Evolutionary conservation across 2,797 vertebrate genomes (phyloP), one percentile per base, ranked within the genome.

Genomic region (Enteromius thamalakanensis): DNA sequence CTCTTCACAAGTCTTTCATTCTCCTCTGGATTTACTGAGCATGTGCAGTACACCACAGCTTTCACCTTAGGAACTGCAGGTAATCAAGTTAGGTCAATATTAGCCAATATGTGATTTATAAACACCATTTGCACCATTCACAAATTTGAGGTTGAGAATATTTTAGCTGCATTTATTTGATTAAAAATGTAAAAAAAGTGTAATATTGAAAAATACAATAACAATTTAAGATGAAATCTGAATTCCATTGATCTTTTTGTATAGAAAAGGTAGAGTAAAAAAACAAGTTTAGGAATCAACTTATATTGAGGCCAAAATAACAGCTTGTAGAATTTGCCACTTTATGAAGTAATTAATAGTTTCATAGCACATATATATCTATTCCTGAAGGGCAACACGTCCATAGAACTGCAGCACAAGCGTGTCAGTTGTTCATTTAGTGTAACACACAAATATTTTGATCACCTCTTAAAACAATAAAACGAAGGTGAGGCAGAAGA

Each of bases 1-100:
- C 94, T 94, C 78, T 92, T 92, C 88, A 98, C 93, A 80, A 98
- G 93, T 79, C 87, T 87, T 91, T 98, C 96, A 17, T 98, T 98
- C 93, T 99, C 97, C 90, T 99, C 95, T 1, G 93, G 90, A 88
- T 94, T 95, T 86, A 96, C 77, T 1, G 97, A 99, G 87, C 96
- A 97, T 29, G 97, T 99, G 91, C 96, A 96, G 91, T 99, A 98
- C 86, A 99, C 93, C 91, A 98, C 90, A 2, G 94, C 94, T 91
- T 96, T 95, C 70, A 95, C 96, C 93, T 95, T 96, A 64, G 92
- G 85, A 93, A 98, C 97, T 99, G 87, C 11, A 55, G 81, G 75
- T 81, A 37, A 67, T 9, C 45, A 71, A 84, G 76, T 62, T n/a
- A 40, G 29, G 47, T 77, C 29, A 69, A 26, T 2, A 17, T 49